phyloP scores from a whole-genome alignment of 2,113 vertebrate species.

The Amphiprion percula region DNA sequence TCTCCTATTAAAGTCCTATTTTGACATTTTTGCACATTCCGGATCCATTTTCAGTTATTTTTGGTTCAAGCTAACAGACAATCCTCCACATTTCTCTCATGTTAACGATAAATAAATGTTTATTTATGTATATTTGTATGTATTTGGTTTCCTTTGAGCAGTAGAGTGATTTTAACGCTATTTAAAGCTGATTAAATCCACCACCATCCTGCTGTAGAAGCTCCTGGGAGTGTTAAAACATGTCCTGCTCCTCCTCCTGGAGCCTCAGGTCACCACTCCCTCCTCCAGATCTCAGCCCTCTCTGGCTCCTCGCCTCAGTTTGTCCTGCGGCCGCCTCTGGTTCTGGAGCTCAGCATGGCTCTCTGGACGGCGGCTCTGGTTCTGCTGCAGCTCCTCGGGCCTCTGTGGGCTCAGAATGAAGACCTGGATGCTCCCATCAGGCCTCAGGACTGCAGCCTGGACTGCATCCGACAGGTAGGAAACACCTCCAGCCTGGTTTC shows the following conservation, averaged over 20 bases:
- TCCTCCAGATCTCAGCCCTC: neutral
- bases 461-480: slow-evolving; percentile 79
- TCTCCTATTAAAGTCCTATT: too few relatives aligned
- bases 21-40: too few relatives aligned
- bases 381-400: slow-evolving; percentile 35
- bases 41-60: too few relatives aligned
- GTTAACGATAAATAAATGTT: too few relatives aligned
- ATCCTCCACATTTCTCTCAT: too few relatives aligned
- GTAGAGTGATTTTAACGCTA: too few relatives aligned
- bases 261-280: slow-evolving; percentile 75
- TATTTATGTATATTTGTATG: too few relatives aligned
- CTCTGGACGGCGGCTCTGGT: slow-evolving; percentile 43
- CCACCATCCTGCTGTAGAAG: neutral
- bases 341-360: neutral
- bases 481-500: neutral
- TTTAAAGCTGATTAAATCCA: too few relatives aligned
- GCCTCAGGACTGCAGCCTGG: slow-evolving; percentile 77
- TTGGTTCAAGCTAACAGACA: too few relatives aligned
- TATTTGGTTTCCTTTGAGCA: too few relatives aligned
- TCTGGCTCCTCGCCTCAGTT: neutral
- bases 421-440: neutral
- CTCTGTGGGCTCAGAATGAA: slow-evolving; percentile 16
- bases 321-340: neutral
- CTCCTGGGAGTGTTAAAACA: slow-evolving; percentile 7
- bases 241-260: slow-evolving; percentile 32